Evolutionary conservation across 2,888 invertebrate species (phyloP), one percentile per base, ranked within the genome.

Genomic region (Acanthosoma haemorrhoidale): DNA sequence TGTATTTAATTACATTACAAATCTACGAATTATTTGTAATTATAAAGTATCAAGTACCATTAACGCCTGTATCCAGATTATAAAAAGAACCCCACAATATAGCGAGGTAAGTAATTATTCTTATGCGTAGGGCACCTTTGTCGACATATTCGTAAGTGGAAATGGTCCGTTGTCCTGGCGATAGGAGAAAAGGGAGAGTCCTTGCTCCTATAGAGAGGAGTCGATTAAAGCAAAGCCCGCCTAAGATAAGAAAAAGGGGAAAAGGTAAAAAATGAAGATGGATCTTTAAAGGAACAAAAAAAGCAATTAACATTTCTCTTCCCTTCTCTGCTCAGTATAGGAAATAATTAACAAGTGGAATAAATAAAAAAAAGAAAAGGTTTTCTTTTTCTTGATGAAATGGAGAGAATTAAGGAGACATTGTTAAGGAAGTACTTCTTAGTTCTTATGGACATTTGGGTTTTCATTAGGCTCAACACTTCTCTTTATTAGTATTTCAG

Each of bases 221-320:
- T 75, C 75, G 74, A 75, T 75, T 75, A 74, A 74, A 73, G 70
- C 69, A 63, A 66, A 71, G 72, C 73, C 72, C 66, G 51, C 38
- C 31, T 16, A 66, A 73, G 71, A 73, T 70, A 71, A 73, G 67
- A 41, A 32, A 43, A 64, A 68, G 66, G 72, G 70, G 36, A 32
- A 72, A 71, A 72, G 73, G 70, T 71, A 69, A 74, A 75, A 74
- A 74, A 74, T 73, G 73, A 75, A 74, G 74, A 74, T 72, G 74
- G 74, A 75, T 73, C 71, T 69, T 72, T 72, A 70, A 70, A 71
- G 71, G 72, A 73, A 71, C 68, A 71, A 73, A 72, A 75, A 73
- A 75, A 74, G 74, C 74, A 75, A 75, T 75, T 75, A 75, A 74
- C 75, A 75, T 75, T 75, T 74, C 73, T 75, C 73, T 74, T 71